Percentiles rank a stretch among this genome's conserved stretches.
Evolutionary conservation across 2,113 vertebrate genomes (phyloP).

Genomic region (Scartelaos histophorus): DNA sequence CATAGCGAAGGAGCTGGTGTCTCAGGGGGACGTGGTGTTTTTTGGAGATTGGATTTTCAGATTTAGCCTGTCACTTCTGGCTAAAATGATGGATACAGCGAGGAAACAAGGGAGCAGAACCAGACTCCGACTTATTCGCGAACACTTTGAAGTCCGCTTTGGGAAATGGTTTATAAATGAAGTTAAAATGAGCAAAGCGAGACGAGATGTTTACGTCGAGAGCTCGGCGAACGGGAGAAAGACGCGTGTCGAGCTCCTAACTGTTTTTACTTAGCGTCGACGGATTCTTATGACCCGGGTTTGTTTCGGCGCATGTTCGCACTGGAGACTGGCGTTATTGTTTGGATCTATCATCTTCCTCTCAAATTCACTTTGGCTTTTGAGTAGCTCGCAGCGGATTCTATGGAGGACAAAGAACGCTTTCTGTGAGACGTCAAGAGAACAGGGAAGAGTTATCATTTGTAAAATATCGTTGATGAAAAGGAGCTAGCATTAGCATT

Average conservation of each 20-base stretch:
- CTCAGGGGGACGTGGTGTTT: slow-evolving; percentile 1
- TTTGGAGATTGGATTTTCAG: slow-evolving; percentile 15
- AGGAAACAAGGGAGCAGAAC: neutral
- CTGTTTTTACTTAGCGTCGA: neutral
- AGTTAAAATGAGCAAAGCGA: slow-evolving; percentile 1
- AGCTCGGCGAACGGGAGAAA: neutral
- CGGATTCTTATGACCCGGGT: neutral
- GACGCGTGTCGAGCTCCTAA: neutral
- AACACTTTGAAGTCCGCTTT: slow-evolving; percentile 3
- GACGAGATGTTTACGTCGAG: neutral
- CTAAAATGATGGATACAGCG: slow-evolving; percentile 3
- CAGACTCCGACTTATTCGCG: neutral
- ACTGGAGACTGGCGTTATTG: neutral
- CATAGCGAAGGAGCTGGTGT: neutral
- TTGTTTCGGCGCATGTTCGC: neutral
- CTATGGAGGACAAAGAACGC: neutral
- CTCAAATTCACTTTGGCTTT: neutral
- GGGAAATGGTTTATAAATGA: neutral
- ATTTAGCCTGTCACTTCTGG: slow-evolving; percentile 8
- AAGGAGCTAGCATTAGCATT: neutral
- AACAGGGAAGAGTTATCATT: neutral
- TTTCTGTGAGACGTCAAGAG: neutral
- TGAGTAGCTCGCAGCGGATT: neutral
- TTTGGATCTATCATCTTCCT: neutral
- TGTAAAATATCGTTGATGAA: neutral